Conservation (phyloP, 2,113 vertebrate species). For the Crotalus horridus region DNA sequence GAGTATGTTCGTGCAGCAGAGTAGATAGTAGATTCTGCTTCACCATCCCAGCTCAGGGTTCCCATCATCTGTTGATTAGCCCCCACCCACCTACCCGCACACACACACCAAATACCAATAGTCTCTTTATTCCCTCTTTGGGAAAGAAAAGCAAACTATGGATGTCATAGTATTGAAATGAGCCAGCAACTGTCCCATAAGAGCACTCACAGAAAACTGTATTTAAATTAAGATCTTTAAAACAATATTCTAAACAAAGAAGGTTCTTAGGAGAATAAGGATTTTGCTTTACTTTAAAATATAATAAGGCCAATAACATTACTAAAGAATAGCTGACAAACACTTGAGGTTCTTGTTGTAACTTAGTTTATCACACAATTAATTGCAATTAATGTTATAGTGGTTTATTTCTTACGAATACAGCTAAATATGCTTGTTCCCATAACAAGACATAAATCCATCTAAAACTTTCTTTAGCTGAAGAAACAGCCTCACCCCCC, state of each 20-base stretch:
- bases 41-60: neutral
- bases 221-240: neutral
- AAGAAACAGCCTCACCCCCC: neutral
- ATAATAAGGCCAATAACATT: neutral
- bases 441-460: neutral
- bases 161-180: neutral
- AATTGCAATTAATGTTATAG: neutral
- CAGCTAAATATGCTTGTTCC: neutral
- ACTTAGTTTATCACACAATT: neutral
- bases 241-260: neutral
- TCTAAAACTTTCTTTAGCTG: neutral
- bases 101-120: neutral
- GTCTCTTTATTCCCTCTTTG: neutral
- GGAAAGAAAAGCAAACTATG: neutral
- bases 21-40: neutral
- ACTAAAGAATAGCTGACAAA: neutral
- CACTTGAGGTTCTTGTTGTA: neutral
- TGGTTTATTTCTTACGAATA: neutral
- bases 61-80: neutral
- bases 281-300: neutral
- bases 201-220: neutral
- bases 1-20: neutral
- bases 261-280: neutral
- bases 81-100: neutral
- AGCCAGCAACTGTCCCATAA: neutral